phyloP scores from a whole-genome alignment of 2,888 invertebrate species.

The Tetramorium bicarinatum region DNA sequence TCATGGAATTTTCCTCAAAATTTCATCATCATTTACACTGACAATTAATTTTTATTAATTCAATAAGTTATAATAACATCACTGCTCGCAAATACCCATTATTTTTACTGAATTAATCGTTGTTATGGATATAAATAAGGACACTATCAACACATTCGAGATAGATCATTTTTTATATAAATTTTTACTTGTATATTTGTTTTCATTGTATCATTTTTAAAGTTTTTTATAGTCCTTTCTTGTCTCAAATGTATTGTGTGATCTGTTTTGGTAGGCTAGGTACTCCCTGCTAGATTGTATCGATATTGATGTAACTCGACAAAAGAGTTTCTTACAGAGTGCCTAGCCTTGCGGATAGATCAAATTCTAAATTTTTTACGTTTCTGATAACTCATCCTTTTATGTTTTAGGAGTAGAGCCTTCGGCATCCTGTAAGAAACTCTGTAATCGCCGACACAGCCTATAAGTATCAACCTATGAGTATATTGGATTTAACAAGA shows the following conservation, averaged over 20 bases:
- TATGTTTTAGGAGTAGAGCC: slow-evolving; percentile 83
- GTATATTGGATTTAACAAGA: slow-evolving; percentile 22
- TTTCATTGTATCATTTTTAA: not conserved
- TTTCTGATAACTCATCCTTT: slow-evolving; percentile 73
- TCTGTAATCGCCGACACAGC: slow-evolving; percentile 73
- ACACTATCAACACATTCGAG: slow-evolving; percentile 15
- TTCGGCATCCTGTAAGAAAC: slow-evolving; percentile 85
- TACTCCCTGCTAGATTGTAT: slow-evolving; percentile 76
- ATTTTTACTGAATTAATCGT: slow-evolving; percentile 36
- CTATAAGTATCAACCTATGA: slow-evolving; percentile 31
- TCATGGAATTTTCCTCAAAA: not conserved
- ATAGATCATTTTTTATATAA: not conserved
- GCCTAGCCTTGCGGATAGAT: slow-evolving; percentile 83
- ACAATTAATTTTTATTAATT: slow-evolving; percentile 7
- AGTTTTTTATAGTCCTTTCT: not conserved
- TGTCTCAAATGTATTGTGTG: slow-evolving; percentile 60
- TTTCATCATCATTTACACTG: not conserved
- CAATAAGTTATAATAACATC: slow-evolving; percentile 7
- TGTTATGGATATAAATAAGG: slow-evolving; percentile 17
- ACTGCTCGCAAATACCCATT: not conserved
- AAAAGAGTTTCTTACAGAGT: slow-evolving; percentile 82
- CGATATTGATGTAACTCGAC: slow-evolving; percentile 56
- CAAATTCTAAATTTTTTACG: slow-evolving; percentile 53
- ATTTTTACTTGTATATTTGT: slow-evolving; percentile 1
- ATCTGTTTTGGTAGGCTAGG: slow-evolving; percentile 82